Percentiles rank a stretch among this genome's conserved stretches.
phyloP scores from a whole-genome alignment of 1,140 invertebrate genomes.

The Plutomurus gul region DNA sequence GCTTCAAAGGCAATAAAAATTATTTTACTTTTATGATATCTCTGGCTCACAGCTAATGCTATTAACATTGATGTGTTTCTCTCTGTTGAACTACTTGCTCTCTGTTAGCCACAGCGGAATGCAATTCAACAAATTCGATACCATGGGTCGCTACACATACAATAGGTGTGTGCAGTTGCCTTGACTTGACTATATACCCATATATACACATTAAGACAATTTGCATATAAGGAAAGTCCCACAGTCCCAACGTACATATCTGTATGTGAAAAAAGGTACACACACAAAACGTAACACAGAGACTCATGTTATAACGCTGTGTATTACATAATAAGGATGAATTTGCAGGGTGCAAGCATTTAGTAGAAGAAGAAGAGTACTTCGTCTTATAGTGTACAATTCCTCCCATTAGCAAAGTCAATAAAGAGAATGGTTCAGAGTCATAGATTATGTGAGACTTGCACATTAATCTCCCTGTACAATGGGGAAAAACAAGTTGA shows the following conservation, averaged over 20 bases:
- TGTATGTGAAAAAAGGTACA: too few species aligned
- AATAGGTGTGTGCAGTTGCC: neutral
- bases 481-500: slow-evolving; percentile 21
- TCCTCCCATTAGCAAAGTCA: slow-evolving; percentile 24
- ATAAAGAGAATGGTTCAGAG: slow-evolving; percentile 3
- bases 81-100: neutral
- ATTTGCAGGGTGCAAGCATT: too few species aligned
- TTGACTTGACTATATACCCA: too few species aligned
- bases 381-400: too few species aligned
- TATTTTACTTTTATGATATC: slow-evolving; percentile 14
- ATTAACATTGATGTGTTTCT: neutral
- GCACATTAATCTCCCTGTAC: slow-evolving; percentile 18
- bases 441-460: slow-evolving; percentile 24
- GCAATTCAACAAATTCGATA: neutral
- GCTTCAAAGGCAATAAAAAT: neutral
- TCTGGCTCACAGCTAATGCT: neutral
- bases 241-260: too few species aligned
- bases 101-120: neutral
- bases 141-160: too few species aligned
- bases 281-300: too few species aligned
- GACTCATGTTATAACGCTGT: too few species aligned
- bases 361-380: too few species aligned
- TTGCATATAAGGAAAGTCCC: too few species aligned
- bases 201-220: too few species aligned
- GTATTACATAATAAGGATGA: too few species aligned